Base-by-base conservation (phyloP, 2,113 vertebrate species). In the Ochotona princeps region DNA sequence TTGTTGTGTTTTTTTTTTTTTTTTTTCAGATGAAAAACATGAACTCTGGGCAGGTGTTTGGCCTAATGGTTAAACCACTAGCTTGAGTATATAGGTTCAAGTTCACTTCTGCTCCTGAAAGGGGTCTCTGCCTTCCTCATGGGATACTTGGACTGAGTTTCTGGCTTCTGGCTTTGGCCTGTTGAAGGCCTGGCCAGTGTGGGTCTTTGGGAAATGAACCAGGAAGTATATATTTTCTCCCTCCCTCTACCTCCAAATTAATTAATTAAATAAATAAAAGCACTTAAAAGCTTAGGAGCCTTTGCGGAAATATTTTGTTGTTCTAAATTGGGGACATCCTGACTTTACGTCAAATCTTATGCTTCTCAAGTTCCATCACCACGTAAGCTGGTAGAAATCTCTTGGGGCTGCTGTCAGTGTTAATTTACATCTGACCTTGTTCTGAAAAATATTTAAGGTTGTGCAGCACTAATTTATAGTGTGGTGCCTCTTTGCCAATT, bases 371-470 rank as follows among this genome's bases (percentile, higher is more conserved):
- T 92, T 94, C 75, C 75, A 47, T 96, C 51, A 63, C 67, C 69
- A 51, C 72, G n/a, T 51, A 38, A 94, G 13, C 44, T 26, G 57
- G 51, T 78, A 18, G 76, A 76, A 80, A 93, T 90, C 94, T 92
- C 87, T 15, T 1, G 28, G 79, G 96, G 25, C 63, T 51, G 63
- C 89, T 95, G 51, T 93, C 83, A 18, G 66, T 82, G 70, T 81
- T 90, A 35, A 94, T 94, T 96, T 93, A 95, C 84, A 92, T 91
- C 44, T 84, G 89, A 95, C 83, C 91, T 91, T 73, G 61, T 96
- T 94, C 93, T 78, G 67, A n/a, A 89, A 90, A 88, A 66, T 89
- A 92, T 32, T 89, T 89, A 91, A 96, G 94, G 83, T 83, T 35
- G n/a, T 23, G 38, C 75, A 82, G 73, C 66, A 66, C 91, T 94